phyloP scores from a whole-genome alignment of 2,113 vertebrate genomes.

The Polyodon spathula region DNA sequence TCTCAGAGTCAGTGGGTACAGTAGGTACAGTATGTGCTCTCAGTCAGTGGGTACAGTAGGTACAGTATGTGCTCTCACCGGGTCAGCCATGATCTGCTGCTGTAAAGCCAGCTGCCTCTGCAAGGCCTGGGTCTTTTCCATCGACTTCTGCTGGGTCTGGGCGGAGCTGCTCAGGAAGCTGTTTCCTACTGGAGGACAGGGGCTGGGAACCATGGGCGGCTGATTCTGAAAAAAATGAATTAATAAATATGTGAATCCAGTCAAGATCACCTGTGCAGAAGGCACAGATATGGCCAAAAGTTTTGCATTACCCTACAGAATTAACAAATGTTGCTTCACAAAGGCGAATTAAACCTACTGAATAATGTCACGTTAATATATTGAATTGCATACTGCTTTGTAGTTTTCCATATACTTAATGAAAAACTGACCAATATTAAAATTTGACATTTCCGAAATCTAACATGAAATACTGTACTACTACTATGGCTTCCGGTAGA shows the following conservation, averaged over 20 bases:
- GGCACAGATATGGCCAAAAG: too few relatives aligned
- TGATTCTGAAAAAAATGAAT: neutral
- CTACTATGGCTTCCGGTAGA: too few relatives aligned
- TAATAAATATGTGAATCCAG: neutral
- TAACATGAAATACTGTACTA: too few relatives aligned
- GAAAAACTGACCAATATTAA: too few relatives aligned
- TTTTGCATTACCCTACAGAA: too few relatives aligned
- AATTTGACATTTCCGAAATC: too few relatives aligned
- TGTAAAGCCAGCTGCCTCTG: constrained; percentile 71
- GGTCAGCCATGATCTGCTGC: constrained; percentile 65
- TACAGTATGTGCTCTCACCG: constrained; percentile 53
- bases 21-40: neutral
- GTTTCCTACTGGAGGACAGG: neutral
- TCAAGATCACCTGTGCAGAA: neutral
- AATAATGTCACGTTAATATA: too few relatives aligned
- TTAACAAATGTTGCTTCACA: too few relatives aligned
- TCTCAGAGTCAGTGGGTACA: too few relatives aligned
- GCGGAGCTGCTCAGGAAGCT: neutral
- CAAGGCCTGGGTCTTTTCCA: constrained; percentile 54
- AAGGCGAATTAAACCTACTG: too few relatives aligned
- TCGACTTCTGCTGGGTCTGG: constrained; percentile 1
- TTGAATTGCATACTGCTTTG: too few relatives aligned
- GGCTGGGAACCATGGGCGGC: neutral
- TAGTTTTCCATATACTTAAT: too few relatives aligned
- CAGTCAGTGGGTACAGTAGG: neutral